phyloP scores from a whole-genome alignment of 2,113 vertebrate species.

The Labeo catla region DNA sequence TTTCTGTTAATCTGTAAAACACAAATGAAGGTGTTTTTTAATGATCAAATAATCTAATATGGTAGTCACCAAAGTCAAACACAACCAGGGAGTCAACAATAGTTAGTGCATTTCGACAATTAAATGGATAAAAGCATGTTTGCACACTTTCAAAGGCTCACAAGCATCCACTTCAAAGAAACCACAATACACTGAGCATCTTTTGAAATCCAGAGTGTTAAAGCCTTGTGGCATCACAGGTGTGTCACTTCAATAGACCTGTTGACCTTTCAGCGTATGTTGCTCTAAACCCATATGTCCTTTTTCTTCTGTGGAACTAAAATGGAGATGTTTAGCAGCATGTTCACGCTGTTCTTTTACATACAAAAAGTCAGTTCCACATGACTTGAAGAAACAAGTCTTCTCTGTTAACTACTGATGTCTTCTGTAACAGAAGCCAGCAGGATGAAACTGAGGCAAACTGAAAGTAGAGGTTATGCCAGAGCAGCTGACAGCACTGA shows the following conservation, averaged over 20 bases:
- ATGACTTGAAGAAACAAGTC: not conserved
- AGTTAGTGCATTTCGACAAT: not conserved
- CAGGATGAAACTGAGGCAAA: not conserved
- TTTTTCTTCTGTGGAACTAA: not conserved
- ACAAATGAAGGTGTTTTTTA: not conserved
- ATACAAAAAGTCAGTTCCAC: not conserved
- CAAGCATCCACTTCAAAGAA: slow-evolving; percentile 41
- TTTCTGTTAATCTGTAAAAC: not conserved
- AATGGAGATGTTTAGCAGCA: not conserved
- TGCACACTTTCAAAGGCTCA: slow-evolving; percentile 32
- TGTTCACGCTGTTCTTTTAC: not conserved
- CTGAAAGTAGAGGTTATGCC: not conserved
- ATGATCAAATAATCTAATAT: not conserved
- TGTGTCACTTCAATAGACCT: slow-evolving; percentile 44
- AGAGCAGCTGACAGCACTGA: not conserved
- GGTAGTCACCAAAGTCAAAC: not conserved
- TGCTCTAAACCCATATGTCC: not conserved
- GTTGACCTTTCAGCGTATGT: slow-evolving; percentile 25
- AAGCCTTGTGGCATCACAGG: slow-evolving; percentile 39
- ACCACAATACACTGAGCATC: slow-evolving; percentile 32
- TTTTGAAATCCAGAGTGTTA: slow-evolving; percentile 6
- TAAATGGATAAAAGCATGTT: slow-evolving; percentile 24
- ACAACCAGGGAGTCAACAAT: not conserved
- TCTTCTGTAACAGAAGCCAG: not conserved
- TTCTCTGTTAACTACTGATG: not conserved